Conservation (phyloP, 2,888 invertebrate genomes). For the Ecliptopera silaceata region DNA sequence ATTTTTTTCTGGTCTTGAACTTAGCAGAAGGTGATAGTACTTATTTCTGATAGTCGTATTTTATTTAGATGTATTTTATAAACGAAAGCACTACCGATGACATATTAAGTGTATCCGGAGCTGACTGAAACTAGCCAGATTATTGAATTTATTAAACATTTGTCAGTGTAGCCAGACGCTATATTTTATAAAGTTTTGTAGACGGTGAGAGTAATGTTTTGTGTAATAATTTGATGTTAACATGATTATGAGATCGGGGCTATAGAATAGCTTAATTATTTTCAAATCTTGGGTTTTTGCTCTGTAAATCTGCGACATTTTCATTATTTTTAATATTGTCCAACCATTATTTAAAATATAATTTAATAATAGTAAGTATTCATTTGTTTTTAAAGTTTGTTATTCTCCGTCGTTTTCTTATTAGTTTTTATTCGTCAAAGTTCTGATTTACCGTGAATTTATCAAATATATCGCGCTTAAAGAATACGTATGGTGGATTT, state of each 20-base stretch:
- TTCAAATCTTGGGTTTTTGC: background rate
- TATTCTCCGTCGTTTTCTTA: no score
- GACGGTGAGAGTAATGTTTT: background rate
- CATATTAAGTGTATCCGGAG: constrained; percentile 40
- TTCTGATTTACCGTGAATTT: no score
- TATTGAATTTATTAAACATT: constrained; percentile 42
- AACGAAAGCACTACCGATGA: constrained; percentile 36
- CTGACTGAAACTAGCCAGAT: constrained; percentile 30
- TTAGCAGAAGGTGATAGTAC: background rate
- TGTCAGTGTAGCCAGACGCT: constrained; percentile 32
- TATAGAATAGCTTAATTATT: background rate
- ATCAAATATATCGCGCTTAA: background rate
- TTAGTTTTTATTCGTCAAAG: no score
- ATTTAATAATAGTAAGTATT: no score
- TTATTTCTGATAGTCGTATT: constrained; percentile 20
- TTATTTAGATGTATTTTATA: constrained; percentile 41
- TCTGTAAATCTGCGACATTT: no score
- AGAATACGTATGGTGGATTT: background rate
- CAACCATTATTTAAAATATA: no score
- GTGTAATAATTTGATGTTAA: background rate
- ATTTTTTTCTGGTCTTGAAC: no score
- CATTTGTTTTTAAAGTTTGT: no score
- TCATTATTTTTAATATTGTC: no score
- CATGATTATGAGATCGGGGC: background rate
- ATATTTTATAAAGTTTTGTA: constrained; percentile 34